Conservation (phyloP, 2,888 invertebrate genomes). For the Drosophila mimetica region DNA sequence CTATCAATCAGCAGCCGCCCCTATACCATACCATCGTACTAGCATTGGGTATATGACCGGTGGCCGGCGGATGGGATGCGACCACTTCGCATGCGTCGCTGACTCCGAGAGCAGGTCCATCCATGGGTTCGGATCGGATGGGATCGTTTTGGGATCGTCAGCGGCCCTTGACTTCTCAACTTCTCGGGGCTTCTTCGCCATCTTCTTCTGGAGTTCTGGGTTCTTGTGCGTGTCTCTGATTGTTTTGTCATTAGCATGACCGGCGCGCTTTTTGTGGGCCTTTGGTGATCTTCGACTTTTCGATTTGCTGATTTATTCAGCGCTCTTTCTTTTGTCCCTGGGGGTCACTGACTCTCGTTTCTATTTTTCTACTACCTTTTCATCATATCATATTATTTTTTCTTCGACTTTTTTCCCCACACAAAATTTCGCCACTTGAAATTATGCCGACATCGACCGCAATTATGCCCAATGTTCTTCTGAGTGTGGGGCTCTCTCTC, state of each 20-base stretch:
- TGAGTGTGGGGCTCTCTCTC: slow-evolving; percentile 36
- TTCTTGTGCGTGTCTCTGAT: slow-evolving; percentile 51
- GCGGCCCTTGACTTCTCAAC: slow-evolving; percentile 8
- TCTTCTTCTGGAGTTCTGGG: background rate
- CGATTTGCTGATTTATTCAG: slow-evolving; percentile 32
- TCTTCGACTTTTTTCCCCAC: slow-evolving; percentile 7
- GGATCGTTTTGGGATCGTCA: too few species aligned
- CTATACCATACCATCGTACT: too few species aligned
- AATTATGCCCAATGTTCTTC: slow-evolving; percentile 60
- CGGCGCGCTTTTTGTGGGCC: slow-evolving; percentile 12
- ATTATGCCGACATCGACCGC: slow-evolving; percentile 66
- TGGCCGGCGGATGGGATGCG: slow-evolving; percentile 36
- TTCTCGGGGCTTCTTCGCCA: slow-evolving; percentile 1
- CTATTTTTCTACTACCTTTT: slow-evolving; percentile 34
- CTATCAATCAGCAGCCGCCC: background rate
- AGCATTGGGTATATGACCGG: slow-evolving; percentile 16
- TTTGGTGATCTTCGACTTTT: slow-evolving; percentile 30
- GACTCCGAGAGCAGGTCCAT: slow-evolving; percentile 43
- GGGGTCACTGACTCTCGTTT: slow-evolving; percentile 55
- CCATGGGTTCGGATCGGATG: slow-evolving; percentile 2
- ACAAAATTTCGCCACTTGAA: slow-evolving; percentile 68
- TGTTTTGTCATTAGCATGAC: slow-evolving; percentile 72
- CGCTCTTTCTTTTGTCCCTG: slow-evolving; percentile 43
- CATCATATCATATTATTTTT: slow-evolving; percentile 7
- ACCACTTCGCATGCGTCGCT: slow-evolving; percentile 67